Evolutionary conservation across 2,888 invertebrate genomes (phyloP).

Genomic region (Cistogaster globosa): DNA sequence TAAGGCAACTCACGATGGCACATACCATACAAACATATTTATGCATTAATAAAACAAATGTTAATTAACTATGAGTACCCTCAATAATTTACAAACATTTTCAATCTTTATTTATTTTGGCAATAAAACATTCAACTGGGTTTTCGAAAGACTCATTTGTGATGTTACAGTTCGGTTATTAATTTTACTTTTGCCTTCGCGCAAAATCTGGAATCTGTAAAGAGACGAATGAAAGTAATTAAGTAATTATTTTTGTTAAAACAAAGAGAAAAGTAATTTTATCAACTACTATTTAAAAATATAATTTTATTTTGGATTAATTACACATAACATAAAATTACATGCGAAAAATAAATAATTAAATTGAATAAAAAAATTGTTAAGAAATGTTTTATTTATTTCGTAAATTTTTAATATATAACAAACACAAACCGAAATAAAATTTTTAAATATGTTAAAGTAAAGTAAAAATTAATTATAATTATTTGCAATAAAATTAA

Average conservation of each 20-base stretch:
- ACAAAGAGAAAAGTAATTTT: background rate
- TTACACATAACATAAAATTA: constrained; percentile 1
- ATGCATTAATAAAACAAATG: background rate
- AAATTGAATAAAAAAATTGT: background rate
- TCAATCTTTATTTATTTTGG: constrained; percentile 36
- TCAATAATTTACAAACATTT: constrained; percentile 11
- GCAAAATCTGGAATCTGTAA: constrained; percentile 63
- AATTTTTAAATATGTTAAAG: background rate
- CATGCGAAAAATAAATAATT: constrained; percentile 1
- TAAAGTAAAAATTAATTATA: too few species aligned
- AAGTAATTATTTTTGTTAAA: background rate
- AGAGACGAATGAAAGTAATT: background rate
- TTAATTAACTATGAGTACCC: constrained; percentile 29
- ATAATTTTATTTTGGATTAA: constrained; percentile 10
- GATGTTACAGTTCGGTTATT: constrained; percentile 61
- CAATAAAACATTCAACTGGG: constrained; percentile 55
- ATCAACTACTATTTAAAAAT: background rate
- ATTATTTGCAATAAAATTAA: too few species aligned
- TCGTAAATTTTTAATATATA: background rate
- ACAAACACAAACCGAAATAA: background rate
- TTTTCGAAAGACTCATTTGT: constrained; percentile 64
- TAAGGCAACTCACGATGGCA: constrained; percentile 34
- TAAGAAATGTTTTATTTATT: background rate
- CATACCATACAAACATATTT: background rate
- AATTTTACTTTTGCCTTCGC: constrained; percentile 46